These are phyloP conservation scores for Apolygus lucorum DNA, from an alignment of 1,140 invertebrate species.

Conservation along the genomic window DNA sequence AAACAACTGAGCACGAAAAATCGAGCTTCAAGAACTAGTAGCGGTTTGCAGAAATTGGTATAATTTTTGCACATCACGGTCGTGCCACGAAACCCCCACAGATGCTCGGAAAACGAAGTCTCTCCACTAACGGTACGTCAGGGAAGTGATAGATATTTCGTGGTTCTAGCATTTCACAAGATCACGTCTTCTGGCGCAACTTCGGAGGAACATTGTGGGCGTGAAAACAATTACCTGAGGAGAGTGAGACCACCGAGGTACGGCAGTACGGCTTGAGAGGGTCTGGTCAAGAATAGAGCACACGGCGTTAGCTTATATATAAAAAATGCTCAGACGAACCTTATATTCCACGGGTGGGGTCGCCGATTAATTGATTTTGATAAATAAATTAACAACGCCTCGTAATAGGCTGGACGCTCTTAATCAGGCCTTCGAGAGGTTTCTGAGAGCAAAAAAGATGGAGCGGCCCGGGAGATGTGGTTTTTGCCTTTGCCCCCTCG, in stretches of 20 bases:
- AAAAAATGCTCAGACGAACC: neutral
- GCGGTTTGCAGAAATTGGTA: too few relatives aligned
- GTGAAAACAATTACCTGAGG: constrained; percentile 7
- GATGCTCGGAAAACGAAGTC: neutral
- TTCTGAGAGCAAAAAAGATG: too few relatives aligned
- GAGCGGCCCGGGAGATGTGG: too few relatives aligned
- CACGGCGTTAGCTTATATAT: too few relatives aligned
- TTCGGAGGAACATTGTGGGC: neutral
- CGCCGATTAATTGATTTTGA: constrained; percentile 10
- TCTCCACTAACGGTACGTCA: neutral
- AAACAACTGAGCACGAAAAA: too few relatives aligned
- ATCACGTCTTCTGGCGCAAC: constrained; percentile 9
- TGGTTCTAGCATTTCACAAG: neutral
- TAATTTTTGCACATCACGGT: too few relatives aligned
- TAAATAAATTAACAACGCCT: constrained; percentile 2
- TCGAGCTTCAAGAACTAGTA: too few relatives aligned
- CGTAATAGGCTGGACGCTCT: neutral
- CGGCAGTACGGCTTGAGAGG: neutral
- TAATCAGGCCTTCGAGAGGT: neutral
- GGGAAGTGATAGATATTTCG: constrained; percentile 13
- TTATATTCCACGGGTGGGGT: neutral
- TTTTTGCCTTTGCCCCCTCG: too few relatives aligned
- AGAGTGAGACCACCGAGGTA: neutral
- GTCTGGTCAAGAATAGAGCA: neutral
- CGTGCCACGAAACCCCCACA: too few relatives aligned